Percentiles rank a stretch among this genome's conserved stretches.
Conservation (phyloP, 2,797 vertebrate species). For the Sebastes minor region DNA sequence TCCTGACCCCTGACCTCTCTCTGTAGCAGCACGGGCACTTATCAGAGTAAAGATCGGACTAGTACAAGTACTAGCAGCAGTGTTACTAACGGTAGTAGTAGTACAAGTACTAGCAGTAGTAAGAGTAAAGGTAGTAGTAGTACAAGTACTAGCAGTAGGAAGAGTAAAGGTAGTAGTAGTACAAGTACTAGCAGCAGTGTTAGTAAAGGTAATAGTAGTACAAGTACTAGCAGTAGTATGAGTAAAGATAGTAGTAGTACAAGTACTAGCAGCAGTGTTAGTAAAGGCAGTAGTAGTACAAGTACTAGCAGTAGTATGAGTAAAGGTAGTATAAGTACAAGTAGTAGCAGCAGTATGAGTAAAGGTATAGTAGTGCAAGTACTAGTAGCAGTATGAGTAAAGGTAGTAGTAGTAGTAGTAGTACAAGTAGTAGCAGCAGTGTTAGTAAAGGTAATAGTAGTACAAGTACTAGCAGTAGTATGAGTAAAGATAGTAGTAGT, state of each 20-base stretch:
- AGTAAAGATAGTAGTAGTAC: no score
- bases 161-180: neutral
- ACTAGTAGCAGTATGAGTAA: rapidly evolving
- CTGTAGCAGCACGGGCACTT: no score
- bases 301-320: rapidly evolving
- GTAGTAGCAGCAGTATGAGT: neutral
- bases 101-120: neutral
- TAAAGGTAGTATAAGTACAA: no score
- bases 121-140: neutral
- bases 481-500: no score
- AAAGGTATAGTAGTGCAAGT: neutral
- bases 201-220: no score
- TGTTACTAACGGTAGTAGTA: neutral
- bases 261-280: rapidly evolving
- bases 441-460: neutral
- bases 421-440: rapidly evolving
- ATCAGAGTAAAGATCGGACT: neutral
- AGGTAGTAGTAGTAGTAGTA: neutral
- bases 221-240: rapidly evolving
- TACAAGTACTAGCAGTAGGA: no score
- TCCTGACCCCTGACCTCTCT: no score
- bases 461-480: neutral
- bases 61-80: neutral
- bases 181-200: neutral
- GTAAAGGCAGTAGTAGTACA: no score